These are phyloP conservation scores for Epinephelus moara DNA, from an alignment of 2,113 vertebrate species.

Conservation along the genomic window DNA sequence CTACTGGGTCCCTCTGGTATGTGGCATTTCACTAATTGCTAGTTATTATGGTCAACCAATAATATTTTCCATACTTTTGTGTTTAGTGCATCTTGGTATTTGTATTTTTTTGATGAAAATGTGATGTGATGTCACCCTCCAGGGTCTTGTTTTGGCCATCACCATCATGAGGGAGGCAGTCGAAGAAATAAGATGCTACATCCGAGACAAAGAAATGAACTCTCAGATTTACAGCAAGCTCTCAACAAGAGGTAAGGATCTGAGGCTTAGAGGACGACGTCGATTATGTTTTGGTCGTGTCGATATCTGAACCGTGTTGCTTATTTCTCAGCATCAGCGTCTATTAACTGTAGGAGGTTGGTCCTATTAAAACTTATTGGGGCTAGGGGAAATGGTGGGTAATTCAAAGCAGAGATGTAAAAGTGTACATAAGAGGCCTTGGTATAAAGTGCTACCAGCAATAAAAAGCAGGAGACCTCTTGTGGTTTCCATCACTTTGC, in stretches of 20 bases:
- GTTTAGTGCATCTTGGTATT: not conserved
- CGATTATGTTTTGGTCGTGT: slow-evolving; percentile 6
- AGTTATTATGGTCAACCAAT: not conserved
- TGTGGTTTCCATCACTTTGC: slow-evolving; percentile 86
- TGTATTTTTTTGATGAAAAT: not conserved
- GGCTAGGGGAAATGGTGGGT: slow-evolving; percentile 85
- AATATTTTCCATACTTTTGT: not conserved
- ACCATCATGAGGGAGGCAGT: slow-evolving; percentile 94
- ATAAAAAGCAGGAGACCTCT: slow-evolving; percentile 88
- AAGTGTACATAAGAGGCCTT: slow-evolving; percentile 86
- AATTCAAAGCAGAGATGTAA: slow-evolving; percentile 88
- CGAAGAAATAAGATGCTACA: slow-evolving; percentile 94
- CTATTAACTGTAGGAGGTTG: slow-evolving; percentile 69
- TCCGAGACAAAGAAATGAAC: slow-evolving; percentile 98
- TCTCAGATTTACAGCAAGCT: slow-evolving; percentile 99
- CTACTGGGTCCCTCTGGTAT: slow-evolving; percentile 98
- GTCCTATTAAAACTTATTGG: slow-evolving; percentile 77
- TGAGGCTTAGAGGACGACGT: not conserved
- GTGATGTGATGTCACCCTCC: not conserved
- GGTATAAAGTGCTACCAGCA: slow-evolving; percentile 88
- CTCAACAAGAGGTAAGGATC: slow-evolving; percentile 90
- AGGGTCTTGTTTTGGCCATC: slow-evolving; percentile 95
- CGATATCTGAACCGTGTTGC: slow-evolving; percentile 25
- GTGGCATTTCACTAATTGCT: slow-evolving; percentile 53
- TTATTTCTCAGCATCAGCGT: slow-evolving; percentile 52